Conservation (phyloP, 37 sponge, comb jelly and placozoan genomes). For the Cliona cf. orientalis region DNA sequence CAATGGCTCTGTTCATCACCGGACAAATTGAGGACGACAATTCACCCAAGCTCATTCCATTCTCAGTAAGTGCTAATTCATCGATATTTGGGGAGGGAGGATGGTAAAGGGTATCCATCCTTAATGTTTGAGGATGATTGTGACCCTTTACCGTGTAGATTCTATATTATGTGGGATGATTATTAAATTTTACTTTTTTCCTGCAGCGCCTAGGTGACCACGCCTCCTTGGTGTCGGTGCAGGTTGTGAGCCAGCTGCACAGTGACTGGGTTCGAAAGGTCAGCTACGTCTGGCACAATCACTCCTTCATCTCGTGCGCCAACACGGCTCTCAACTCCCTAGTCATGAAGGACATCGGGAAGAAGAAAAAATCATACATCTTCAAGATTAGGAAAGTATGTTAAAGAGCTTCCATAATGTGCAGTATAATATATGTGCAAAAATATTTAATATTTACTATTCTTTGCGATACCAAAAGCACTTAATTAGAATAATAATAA, state of each 20-base stretch:
- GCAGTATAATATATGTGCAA: no score
- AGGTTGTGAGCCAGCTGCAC: slow-evolving; percentile 59
- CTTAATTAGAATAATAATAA: no score
- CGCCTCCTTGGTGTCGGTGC: slow-evolving; percentile 32
- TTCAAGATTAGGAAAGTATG: slow-evolving; percentile 88
- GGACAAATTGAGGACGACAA: neutral
- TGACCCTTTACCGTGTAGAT: no score
- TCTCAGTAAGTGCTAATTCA: slow-evolving; percentile 12
- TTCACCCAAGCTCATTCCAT: slow-evolving; percentile 5
- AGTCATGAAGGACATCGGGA: slow-evolving; percentile 74
- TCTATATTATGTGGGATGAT: neutral
- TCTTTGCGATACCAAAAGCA: no score
- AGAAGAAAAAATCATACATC: slow-evolving; percentile 78
- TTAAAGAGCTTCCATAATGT: no score
- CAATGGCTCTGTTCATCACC: slow-evolving; percentile 57
- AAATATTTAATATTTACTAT: no score
- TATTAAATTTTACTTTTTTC: no score
- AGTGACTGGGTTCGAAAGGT: slow-evolving; percentile 86
- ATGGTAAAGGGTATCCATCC: no score
- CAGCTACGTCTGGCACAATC: slow-evolving; percentile 80
- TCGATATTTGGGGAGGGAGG: neutral
- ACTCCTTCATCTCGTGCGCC: slow-evolving; percentile 88
- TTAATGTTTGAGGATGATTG: no score
- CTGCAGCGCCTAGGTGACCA: slow-evolving; percentile 53
- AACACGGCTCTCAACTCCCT: slow-evolving; percentile 64